Evolutionary conservation across 2,113 vertebrate genomes (phyloP).

Genomic region (Halichoeres trimaculatus): DNA sequence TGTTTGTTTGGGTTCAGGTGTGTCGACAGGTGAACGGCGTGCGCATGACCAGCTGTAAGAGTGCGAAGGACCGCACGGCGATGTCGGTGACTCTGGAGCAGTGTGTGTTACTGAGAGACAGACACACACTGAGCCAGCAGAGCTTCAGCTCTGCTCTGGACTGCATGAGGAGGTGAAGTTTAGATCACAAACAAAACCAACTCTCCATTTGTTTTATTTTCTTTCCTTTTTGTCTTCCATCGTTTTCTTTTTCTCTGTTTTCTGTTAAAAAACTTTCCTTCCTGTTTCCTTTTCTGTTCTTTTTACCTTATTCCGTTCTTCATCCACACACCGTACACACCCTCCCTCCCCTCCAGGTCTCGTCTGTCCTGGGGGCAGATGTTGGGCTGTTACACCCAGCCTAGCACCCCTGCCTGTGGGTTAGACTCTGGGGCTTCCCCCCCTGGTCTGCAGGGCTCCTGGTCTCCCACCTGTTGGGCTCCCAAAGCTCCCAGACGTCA

Average conservation of each 20-base stretch:
- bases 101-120: slow-evolving; percentile 87
- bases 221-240: neutral
- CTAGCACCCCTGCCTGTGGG: slow-evolving; percentile 33
- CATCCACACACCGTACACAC: neutral
- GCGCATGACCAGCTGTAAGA: slow-evolving; percentile 94
- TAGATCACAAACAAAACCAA: no score
- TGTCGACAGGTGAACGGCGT: slow-evolving; percentile 89
- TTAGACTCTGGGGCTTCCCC: slow-evolving; percentile 5
- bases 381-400: slow-evolving; percentile 59
- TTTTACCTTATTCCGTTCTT: neutral
- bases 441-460: slow-evolving; percentile 5
- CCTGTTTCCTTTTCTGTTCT: no score
- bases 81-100: slow-evolving; percentile 95
- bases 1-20: slow-evolving; percentile 78
- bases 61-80: slow-evolving; percentile 92
- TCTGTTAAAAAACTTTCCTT: neutral
- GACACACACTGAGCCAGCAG: slow-evolving; percentile 86
- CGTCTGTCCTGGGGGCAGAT: slow-evolving; percentile 73
- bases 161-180: slow-evolving; percentile 91
- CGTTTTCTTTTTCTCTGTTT: neutral
- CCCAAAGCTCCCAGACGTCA: slow-evolving; percentile 81
- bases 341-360: slow-evolving; percentile 51
- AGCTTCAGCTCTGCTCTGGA: slow-evolving; percentile 89
- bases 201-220: no score
- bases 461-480: slow-evolving; percentile 25